A percentile compares a stretch with the other conserved stretches of the same genome.
phyloP scores from a whole-genome alignment of 2,797 vertebrate genomes.

The Eremophila alpestris region DNA sequence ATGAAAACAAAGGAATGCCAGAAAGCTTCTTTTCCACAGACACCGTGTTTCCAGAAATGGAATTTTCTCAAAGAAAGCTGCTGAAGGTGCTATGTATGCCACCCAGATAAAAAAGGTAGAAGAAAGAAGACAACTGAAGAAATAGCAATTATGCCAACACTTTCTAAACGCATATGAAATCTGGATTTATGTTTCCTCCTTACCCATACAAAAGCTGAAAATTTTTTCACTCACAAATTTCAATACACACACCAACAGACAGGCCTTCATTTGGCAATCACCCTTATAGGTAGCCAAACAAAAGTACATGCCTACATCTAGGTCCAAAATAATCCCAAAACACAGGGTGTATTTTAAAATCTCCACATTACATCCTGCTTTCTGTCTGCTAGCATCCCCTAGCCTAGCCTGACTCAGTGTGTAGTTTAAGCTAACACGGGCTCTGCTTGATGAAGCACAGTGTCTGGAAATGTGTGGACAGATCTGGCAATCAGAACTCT shows the following conservation, averaged over 20 bases:
- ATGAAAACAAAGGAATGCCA: slow-evolving; percentile 59
- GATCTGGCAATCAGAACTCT: neutral
- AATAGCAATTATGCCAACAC: neutral
- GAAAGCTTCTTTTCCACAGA: slow-evolving; percentile 10
- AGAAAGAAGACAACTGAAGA: slow-evolving; percentile 36
- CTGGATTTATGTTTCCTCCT: neutral
- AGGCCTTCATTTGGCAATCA: slow-evolving; percentile 27
- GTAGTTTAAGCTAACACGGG: neutral
- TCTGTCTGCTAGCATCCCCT: neutral
- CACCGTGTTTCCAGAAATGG: neutral
- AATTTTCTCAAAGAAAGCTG: slow-evolving; percentile 32
- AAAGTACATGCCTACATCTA: slow-evolving; percentile 1
- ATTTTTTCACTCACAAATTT: neutral
- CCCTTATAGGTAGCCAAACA: neutral
- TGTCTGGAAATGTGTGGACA: neutral
- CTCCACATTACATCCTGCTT: neutral
- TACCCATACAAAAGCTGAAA: neutral
- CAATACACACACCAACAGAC: neutral
- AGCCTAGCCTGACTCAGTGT: neutral
- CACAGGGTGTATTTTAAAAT: neutral
- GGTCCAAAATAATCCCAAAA: neutral
- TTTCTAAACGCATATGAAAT: slow-evolving; percentile 32
- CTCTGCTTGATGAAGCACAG: neutral
- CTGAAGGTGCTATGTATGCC: slow-evolving; percentile 22
- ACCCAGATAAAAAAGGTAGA: neutral